Evolutionary conservation across 2,113 vertebrate species (phyloP).

Genomic region (Myrmecobius fasciatus): DNA sequence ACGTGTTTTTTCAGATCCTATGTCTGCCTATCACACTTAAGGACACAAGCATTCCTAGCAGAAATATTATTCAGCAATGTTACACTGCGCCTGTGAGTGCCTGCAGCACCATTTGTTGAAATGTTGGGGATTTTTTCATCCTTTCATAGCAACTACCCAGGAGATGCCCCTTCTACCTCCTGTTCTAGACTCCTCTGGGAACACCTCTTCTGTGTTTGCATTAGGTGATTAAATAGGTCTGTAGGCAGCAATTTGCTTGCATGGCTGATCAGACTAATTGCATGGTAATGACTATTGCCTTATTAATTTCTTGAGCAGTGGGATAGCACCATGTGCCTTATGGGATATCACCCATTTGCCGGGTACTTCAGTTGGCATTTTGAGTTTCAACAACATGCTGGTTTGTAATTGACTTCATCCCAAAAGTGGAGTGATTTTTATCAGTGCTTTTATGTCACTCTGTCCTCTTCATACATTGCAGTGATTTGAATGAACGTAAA

Average conservation of each 20-base stretch:
- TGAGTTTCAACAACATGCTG: constrained; percentile 1
- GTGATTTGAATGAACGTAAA: background rate
- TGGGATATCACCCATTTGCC: background rate
- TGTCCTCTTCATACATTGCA: background rate
- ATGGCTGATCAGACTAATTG: constrained; percentile 30
- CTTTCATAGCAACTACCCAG: background rate
- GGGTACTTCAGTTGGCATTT: rapidly evolving
- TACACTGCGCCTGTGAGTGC: background rate
- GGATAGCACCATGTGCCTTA: background rate
- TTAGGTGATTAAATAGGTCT: background rate
- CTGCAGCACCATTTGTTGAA: background rate
- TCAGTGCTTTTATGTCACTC: constrained; percentile 8
- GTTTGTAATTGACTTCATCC: constrained; percentile 23
- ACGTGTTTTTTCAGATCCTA: background rate
- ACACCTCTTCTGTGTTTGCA: constrained; percentile 4
- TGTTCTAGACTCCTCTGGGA: constrained; percentile 4
- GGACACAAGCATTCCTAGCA: background rate
- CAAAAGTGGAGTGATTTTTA: background rate
- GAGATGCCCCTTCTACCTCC: background rate
- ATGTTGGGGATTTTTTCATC: background rate
- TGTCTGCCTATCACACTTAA: background rate
- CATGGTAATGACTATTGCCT: constrained; percentile 18
- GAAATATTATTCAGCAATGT: background rate
- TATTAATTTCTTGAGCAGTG: background rate
- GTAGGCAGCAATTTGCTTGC: constrained; percentile 12